These are phyloP conservation scores for Pluvianellus socialis DNA, from an alignment of 2,113 vertebrate species.

Conservation along the genomic window DNA sequence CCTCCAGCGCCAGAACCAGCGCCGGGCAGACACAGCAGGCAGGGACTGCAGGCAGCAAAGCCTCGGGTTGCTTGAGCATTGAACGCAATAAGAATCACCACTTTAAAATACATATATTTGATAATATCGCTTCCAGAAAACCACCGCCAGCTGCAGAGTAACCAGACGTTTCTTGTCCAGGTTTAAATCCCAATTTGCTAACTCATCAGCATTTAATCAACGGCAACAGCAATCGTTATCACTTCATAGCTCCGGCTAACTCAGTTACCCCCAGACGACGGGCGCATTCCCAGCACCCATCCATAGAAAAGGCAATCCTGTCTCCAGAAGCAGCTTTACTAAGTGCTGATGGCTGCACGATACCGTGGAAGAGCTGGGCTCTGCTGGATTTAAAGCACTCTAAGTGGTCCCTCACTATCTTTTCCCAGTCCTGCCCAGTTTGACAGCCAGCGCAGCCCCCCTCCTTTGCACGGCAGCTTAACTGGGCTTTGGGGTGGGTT, in stretches of 20 bases:
- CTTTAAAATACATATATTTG: not conserved
- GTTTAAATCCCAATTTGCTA: slow-evolving; percentile 15
- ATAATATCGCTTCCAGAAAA: not conserved
- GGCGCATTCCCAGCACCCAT: not conserved
- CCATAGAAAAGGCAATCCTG: not conserved
- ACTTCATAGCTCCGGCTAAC: not conserved
- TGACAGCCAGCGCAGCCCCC: fast-evolving
- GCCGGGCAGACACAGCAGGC: not conserved
- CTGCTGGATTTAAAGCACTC: fast-evolving
- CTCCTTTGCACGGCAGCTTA: fast-evolving
- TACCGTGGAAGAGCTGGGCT: not conserved
- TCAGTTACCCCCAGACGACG: not conserved
- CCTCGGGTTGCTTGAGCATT: not conserved
- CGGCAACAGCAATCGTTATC: not conserved
- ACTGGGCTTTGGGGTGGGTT: fast-evolving
- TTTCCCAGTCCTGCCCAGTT: not conserved
- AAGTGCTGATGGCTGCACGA: fast-evolving
- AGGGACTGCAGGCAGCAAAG: not conserved
- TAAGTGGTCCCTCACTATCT: not conserved
- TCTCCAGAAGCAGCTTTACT: not conserved
- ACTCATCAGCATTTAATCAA: slow-evolving; percentile 27
- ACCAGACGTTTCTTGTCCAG: not conserved
- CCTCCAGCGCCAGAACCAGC: not conserved
- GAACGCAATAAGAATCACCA: not conserved
- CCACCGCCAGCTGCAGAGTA: not conserved